phyloP scores from a whole-genome alignment of 2,113 vertebrate species.

The Limanda limanda region DNA sequence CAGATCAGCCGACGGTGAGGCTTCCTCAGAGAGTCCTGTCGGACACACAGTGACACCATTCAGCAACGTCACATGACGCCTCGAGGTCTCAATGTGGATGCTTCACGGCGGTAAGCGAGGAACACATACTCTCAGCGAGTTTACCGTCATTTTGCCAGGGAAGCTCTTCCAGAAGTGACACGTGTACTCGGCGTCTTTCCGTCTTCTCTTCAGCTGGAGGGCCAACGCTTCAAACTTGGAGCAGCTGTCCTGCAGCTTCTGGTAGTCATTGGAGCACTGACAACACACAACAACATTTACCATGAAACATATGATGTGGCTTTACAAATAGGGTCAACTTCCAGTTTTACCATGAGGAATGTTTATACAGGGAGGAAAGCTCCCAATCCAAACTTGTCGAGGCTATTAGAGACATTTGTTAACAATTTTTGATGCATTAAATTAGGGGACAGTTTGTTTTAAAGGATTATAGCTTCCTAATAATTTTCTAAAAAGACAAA shows the following conservation, averaged over 20 bases:
- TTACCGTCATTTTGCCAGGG: slow-evolving; percentile 98
- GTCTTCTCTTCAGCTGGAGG: slow-evolving; percentile 89
- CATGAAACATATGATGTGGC: not conserved
- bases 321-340: not conserved
- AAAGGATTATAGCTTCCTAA: too few relatives aligned
- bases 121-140: not conserved
- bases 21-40: slow-evolving; percentile 93
- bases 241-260: slow-evolving; percentile 91
- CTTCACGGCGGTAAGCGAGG: not conserved
- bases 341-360: too few relatives aligned
- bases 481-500: too few relatives aligned
- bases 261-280: slow-evolving; percentile 90
- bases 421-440: too few relatives aligned
- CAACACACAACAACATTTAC: not conserved
- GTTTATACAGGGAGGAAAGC: too few relatives aligned
- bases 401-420: too few relatives aligned
- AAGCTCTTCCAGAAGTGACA: slow-evolving; percentile 97
- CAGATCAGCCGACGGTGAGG: slow-evolving; percentile 92
- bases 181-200: slow-evolving; percentile 93
- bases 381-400: too few relatives aligned
- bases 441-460: too few relatives aligned
- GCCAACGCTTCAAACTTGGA: slow-evolving; percentile 89
- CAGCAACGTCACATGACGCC: not conserved
- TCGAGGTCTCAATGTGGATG: not conserved
- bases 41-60: not conserved